A percentile compares a stretch with the other conserved stretches of the same genome.
Evolutionary conservation across 2,113 vertebrate species (phyloP).

Genomic region (Porphyrio hochstetteri): DNA sequence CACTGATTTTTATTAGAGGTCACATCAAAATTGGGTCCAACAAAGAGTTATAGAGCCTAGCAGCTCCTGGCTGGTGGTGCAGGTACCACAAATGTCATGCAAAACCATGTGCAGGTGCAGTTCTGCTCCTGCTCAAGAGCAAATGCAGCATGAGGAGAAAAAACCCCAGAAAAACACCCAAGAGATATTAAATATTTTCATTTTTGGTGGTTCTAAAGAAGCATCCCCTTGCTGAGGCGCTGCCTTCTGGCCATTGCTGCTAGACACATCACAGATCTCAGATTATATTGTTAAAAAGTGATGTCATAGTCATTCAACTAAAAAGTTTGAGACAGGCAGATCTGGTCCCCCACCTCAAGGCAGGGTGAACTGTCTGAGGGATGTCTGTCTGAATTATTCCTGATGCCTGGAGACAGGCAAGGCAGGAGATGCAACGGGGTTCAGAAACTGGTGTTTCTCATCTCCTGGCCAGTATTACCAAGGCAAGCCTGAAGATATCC

Average conservation of each 20-base stretch:
- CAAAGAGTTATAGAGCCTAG: not conserved
- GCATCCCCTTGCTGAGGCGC: no score
- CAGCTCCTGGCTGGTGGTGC: not conserved
- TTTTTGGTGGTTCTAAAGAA: not conserved
- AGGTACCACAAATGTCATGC: not conserved
- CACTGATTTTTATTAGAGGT: not conserved
- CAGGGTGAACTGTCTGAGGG: not conserved
- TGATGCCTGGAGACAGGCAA: not conserved
- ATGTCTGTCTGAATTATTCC: not conserved
- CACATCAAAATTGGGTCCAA: not conserved
- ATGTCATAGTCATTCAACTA: not conserved
- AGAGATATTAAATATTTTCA: not conserved
- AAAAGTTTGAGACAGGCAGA: not conserved
- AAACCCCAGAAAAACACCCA: no score
- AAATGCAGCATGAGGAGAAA: accelerated
- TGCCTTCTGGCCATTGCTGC: not conserved
- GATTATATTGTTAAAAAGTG: no score
- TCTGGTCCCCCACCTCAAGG: not conserved
- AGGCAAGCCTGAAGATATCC: not conserved
- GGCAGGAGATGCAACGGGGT: not conserved
- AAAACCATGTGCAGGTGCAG: not conserved
- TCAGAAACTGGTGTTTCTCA: not conserved
- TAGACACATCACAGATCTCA: not conserved
- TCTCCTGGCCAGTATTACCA: not conserved
- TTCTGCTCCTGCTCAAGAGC: not conserved